Percentiles rank a stretch among this genome's conserved stretches.
Evolutionary conservation across 2,113 vertebrate species (phyloP).

Genomic region (Ageneiosus marmoratus): DNA sequence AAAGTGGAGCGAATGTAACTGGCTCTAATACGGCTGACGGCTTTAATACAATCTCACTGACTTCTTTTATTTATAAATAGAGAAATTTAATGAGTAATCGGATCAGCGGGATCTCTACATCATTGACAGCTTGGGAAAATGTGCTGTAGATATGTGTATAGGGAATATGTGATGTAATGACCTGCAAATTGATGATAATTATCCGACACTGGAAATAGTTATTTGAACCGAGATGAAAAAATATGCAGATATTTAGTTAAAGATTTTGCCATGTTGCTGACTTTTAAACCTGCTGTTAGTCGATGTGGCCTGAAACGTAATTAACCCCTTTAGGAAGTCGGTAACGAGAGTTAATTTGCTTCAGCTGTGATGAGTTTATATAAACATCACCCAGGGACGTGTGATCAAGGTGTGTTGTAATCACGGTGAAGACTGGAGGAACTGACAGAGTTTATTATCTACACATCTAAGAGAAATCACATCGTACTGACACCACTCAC

Average conservation of each 20-base stretch:
- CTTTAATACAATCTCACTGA: not conserved
- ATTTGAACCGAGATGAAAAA: too few species aligned
- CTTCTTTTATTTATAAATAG: conserved; percentile 1
- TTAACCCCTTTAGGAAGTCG: not conserved
- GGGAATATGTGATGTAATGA: not conserved
- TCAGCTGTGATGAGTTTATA: not conserved
- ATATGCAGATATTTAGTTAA: too few species aligned
- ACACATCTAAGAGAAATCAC: too few species aligned
- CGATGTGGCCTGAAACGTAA: not conserved
- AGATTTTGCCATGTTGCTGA: too few species aligned
- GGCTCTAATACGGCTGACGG: not conserved
- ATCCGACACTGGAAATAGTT: not conserved
- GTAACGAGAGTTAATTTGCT: not conserved
- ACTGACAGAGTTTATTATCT: too few species aligned
- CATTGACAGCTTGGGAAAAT: not conserved
- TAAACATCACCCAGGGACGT: not conserved
- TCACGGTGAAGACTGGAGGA: conserved; percentile 5
- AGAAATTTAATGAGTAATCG: not conserved
- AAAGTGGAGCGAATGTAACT: not conserved
- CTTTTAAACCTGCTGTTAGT: too few species aligned
- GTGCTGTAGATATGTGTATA: not conserved
- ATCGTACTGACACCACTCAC: not conserved
- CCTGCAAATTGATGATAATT: not conserved
- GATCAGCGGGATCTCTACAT: not conserved
- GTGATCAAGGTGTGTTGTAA: not conserved